Evolutionary conservation across 2,888 invertebrate species (phyloP).

Genomic region (Patella ulyssiponensis): DNA sequence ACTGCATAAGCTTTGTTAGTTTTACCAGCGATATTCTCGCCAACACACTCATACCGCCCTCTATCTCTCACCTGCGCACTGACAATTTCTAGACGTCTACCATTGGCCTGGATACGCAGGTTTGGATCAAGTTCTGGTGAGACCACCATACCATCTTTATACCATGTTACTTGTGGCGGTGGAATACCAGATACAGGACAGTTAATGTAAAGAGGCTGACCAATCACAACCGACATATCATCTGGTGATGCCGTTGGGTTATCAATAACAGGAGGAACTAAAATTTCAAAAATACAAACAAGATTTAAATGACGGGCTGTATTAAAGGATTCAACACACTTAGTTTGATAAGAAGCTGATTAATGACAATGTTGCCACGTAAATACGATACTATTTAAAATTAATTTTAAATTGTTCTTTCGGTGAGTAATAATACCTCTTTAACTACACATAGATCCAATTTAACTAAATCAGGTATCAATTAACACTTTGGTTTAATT

Average conservation of each 20-base stretch:
- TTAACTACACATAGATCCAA: too few species aligned
- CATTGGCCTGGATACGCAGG: conserved; percentile 51
- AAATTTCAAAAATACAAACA: conserved; percentile 21
- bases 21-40: conserved; percentile 67
- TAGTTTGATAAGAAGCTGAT: background rate
- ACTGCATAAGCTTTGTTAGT: conserved; percentile 62
- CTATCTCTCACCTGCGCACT: conserved; percentile 57
- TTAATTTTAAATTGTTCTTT: background rate
- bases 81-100: conserved; percentile 60
- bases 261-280: conserved; percentile 64
- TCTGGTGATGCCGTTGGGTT: conserved; percentile 43
- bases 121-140: conserved; percentile 52
- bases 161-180: conserved; percentile 72
- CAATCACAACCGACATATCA: conserved; percentile 53
- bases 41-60: conserved; percentile 69
- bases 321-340: background rate
- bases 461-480: too few species aligned
- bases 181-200: conserved; percentile 68
- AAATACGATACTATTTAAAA: too few species aligned
- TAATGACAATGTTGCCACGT: background rate
- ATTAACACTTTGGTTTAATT: too few species aligned
- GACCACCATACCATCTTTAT: conserved; percentile 67
- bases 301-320: background rate
- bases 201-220: conserved; percentile 53
- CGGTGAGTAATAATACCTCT: too few species aligned